These are phyloP conservation scores for Microtus ochrogaster DNA, from an alignment of 2,113 vertebrate genomes.

Conservation along the genomic window DNA sequence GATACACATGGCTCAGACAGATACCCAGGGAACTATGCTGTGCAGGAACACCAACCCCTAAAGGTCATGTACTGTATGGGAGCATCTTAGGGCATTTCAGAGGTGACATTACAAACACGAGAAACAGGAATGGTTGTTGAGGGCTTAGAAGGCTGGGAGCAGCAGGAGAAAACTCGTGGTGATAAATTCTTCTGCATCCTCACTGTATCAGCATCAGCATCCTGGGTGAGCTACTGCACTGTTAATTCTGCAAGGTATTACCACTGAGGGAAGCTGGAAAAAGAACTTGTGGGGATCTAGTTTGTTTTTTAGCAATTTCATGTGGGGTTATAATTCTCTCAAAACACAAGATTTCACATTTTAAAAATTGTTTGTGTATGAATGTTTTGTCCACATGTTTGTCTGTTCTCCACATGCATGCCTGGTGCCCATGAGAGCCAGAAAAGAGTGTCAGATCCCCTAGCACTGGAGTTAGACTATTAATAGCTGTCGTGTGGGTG, in stretches of 20 bases:
- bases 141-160: background rate
- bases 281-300: background rate
- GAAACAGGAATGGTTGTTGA: background rate
- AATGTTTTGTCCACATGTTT: background rate
- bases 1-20: background rate
- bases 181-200: background rate
- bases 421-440: background rate
- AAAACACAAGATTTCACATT: background rate
- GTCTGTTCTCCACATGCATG: too few species aligned
- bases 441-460: background rate
- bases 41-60: background rate
- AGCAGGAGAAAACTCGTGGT: background rate
- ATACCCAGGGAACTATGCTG: background rate
- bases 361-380: background rate
- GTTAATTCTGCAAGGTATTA: background rate
- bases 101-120: background rate
- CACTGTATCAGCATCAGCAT: background rate
- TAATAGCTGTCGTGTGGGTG: background rate
- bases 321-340: background rate
- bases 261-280: background rate
- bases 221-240: background rate
- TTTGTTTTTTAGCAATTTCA: slow-evolving; percentile 24
- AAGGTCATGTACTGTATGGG: background rate
- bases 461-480: background rate
- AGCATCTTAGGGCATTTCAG: background rate